Evolutionary conservation across 1,140 invertebrate species (phyloP), one percentile per base, ranked within the genome.

Genomic region (Habropoda laboriosa): DNA sequence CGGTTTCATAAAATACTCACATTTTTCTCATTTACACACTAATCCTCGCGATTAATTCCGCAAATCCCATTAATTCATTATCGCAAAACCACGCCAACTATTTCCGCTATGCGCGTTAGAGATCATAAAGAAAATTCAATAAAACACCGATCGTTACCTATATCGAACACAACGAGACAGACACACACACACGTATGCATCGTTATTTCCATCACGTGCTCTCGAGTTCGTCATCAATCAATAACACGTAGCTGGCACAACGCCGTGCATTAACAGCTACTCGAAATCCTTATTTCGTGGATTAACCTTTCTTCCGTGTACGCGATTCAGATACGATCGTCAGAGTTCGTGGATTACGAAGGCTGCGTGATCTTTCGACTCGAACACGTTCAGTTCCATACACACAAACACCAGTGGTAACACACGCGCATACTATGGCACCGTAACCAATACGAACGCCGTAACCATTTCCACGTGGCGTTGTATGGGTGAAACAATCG

Each of bases 361-460:
- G 70, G 70, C 70, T 45, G 70, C 70, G 70, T 72, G 70, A 72
- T 60, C 70, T 72, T 60, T 72, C 38, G 68, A 57, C 18, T 45
- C 68, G 18, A 30, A 27, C 51, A 49, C 64, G 27, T 8, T 1
- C 30, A 21, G 5, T 32, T 8, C 57, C 30, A 21, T 30, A 27
- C 16, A 58, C 32, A 8, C 7, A 18, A 6, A 32, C 57, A 13
- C 6, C n/a, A n/a, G n/a, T n/a, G n/a, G n/a, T n/a, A n/a, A 35
- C 1, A 21, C n/a, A 47, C 45, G 42, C 45, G n/a, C n/a, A n/a
- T 24, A 27, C 7, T 32, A 21, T 4, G 7, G 55, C n/a, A n/a
- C 18, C 30, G 3, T 27, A 58, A 13, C 42, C 42, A 12, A 45
- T 45, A 30, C 45, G 47, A n/a, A 49, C 40, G 24, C n/a, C 24